These are phyloP conservation scores for Patella pellucida DNA, from an alignment of 2,888 invertebrate species.

Conservation along the genomic window DNA sequence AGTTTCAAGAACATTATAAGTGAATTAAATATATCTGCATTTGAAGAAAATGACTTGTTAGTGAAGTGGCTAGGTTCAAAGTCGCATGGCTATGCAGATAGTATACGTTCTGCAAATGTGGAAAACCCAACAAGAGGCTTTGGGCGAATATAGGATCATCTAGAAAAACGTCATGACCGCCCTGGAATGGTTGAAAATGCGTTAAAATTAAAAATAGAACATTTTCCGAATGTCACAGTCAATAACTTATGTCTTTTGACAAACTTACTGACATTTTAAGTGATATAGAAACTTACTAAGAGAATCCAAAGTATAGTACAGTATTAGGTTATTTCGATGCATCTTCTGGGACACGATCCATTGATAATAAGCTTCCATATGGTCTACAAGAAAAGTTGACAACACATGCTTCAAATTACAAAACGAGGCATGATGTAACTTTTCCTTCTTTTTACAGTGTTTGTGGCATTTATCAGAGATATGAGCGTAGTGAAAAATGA, in stretches of 20 bases:
- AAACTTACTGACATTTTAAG: conserved; percentile 32
- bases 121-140: conserved; percentile 22
- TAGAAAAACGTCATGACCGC: conserved; percentile 35
- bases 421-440: conserved; percentile 25
- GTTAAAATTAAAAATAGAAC: conserved; percentile 26
- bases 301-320: conserved; percentile 24
- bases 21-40: conserved; percentile 21
- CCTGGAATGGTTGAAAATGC: conserved; percentile 31
- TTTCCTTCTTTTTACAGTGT: conserved; percentile 41
- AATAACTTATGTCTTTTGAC: no score
- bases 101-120: conserved; percentile 30
- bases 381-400: conserved; percentile 39
- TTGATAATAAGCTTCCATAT: conserved; percentile 39
- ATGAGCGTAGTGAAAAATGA: conserved; percentile 32
- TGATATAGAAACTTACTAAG: conserved; percentile 33
- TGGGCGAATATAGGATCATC: background rate
- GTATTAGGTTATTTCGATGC: conserved; percentile 33
- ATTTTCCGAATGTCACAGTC: conserved; percentile 33
- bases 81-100: conserved; percentile 11
- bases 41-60: conserved; percentile 29
- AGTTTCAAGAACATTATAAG: conserved; percentile 25
- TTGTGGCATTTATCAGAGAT: conserved; percentile 34
- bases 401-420: conserved; percentile 32
- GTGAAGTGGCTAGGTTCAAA: conserved; percentile 26
- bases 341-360: conserved; percentile 32